Evolutionary conservation across 2,888 invertebrate species (phyloP).

Genomic region (Brenthis ino): DNA sequence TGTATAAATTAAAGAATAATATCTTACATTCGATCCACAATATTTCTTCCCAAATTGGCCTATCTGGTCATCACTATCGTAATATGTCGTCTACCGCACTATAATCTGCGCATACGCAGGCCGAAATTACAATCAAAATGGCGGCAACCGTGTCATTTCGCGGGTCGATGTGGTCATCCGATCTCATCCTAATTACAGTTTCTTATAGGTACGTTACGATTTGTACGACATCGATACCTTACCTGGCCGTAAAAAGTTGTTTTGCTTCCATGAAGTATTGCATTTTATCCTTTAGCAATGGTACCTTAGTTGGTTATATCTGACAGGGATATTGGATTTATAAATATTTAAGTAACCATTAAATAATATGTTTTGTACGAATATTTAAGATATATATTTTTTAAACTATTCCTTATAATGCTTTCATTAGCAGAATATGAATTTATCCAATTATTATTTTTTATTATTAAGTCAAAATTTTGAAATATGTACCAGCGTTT

Average conservation of each 20-base stretch:
- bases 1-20: conserved; percentile 8
- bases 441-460: background rate
- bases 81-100: conserved; percentile 65
- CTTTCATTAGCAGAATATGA: background rate
- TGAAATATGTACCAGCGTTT: background rate
- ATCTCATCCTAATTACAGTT: conserved; percentile 58
- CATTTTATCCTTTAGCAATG: conserved; percentile 18
- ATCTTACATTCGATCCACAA: conserved; percentile 17
- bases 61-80: conserved; percentile 44
- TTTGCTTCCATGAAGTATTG: conserved; percentile 14
- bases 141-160: conserved; percentile 75
- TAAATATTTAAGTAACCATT: background rate
- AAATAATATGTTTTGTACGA: background rate
- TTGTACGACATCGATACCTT: conserved; percentile 38
- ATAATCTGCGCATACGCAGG: conserved; percentile 71
- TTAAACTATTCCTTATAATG: too few species aligned
- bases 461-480: background rate
- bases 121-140: conserved; percentile 68
- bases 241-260: conserved; percentile 27
- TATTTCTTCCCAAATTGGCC: conserved; percentile 21
- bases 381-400: background rate
- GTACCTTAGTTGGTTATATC: conserved; percentile 12
- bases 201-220: conserved; percentile 59
- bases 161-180: conserved; percentile 55
- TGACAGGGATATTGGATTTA: conserved; percentile 7